Base-by-base conservation (phyloP, 2,113 vertebrate genomes). In the Dicerorhinus sumatrensis region DNA sequence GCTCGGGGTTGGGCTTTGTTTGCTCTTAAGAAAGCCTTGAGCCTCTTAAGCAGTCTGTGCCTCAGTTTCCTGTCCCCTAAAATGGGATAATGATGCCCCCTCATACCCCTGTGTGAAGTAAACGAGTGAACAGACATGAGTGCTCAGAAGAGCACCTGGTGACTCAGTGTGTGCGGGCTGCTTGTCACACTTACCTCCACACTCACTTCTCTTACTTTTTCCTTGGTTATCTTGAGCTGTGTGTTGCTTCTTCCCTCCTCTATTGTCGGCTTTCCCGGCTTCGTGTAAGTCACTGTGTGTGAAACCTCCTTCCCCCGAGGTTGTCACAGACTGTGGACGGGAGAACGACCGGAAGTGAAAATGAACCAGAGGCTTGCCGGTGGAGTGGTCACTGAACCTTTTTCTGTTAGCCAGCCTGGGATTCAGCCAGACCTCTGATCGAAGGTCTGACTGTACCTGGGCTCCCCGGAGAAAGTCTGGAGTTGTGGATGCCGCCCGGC, bases 111-210 rank as follows among this genome's bases (percentile, higher is more conserved):
- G 11, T 18, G 0, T 31, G 82, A 69, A 16, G 42, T 42, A 42
- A 42, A 42, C 42, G n/a, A n/a, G 23, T 1, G 1, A 83, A 10
- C 0, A 12, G 63, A 8, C 1, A 11, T 6, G 31, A 1, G 3
- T 0, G 11, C 75, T 23, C 25, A 10, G 51, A 8, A 20, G 27
- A 48, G 51, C 21, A 0, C 9, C 25, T 31, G 67, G 17, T 9
- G 6, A 6, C 51, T 46, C 21, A 6, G 48, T 33, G 17, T 11
- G 0, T 8, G 0, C 0, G 5, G 77, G 48, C 63, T 23, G 11
- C 14, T 25, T 16, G 9, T 67, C 11, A 14, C 0, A 0, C 42
- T 36, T 0, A 18, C 0, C 23, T 1, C 31, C 20, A 2, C 0
- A 0, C 3, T 75, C 29, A 3, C 1, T 31, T 5, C 5, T 21